Conservation (phyloP, 2,888 invertebrate genomes). For the Drosophila anomalipes region DNA sequence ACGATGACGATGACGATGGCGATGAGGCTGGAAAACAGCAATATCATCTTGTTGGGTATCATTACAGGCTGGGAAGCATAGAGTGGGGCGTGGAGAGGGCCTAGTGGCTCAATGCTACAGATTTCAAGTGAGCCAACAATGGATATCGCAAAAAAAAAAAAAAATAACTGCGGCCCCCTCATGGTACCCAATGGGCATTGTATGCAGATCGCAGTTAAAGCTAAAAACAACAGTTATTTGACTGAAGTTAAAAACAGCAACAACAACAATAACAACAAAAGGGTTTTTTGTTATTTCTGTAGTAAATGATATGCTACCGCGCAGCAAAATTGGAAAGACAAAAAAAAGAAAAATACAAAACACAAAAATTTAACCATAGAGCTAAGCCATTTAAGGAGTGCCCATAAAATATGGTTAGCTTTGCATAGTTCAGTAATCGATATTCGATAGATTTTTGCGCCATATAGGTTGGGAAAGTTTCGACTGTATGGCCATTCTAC, state of each 20-base stretch:
- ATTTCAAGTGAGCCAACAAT: conserved; percentile 68
- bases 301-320: conserved; percentile 66
- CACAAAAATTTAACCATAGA: conserved; percentile 6
- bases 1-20: conserved; percentile 16
- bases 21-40: conserved; percentile 56
- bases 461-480: conserved; percentile 27
- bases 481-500: conserved; percentile 52
- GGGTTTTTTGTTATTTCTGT: conserved; percentile 35
- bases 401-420: conserved; percentile 38
- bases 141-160: conserved; percentile 33
- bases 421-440: conserved; percentile 44
- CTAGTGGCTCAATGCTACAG: conserved; percentile 53
- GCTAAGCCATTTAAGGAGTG: conserved; percentile 56
- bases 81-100: not conserved
- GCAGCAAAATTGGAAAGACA: not conserved
- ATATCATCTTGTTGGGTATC: conserved; percentile 71
- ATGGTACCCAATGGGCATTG: conserved; percentile 62
- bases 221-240: conserved; percentile 41
- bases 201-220: conserved; percentile 61
- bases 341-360: not conserved
- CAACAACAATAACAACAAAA: conserved; percentile 24
- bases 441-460: conserved; percentile 49
- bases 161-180: conserved; percentile 6
- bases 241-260: conserved; percentile 15
- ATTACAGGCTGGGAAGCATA: conserved; percentile 49